A percentile compares a stretch with the other conserved stretches of the same genome.
Conservation (phyloP, 2,113 vertebrate species). For the Gallinago jamesoni region DNA sequence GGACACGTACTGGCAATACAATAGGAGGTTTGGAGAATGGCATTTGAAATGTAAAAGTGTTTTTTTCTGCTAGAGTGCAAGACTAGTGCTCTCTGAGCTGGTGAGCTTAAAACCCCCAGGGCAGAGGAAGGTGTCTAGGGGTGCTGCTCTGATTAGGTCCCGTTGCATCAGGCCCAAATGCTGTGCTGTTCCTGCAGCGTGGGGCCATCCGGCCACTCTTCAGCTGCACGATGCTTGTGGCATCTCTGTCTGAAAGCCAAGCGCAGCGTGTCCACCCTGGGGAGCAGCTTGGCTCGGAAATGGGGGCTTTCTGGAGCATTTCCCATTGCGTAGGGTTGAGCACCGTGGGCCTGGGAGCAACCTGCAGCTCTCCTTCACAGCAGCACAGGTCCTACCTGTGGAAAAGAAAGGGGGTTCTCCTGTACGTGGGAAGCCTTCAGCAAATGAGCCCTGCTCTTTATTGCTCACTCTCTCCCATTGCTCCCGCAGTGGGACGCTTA, state of each 20-base stretch:
- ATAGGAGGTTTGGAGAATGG: background rate
- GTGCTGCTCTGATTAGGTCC: background rate
- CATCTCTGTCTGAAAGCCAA: background rate
- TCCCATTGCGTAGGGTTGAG: background rate
- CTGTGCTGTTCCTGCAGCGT: background rate
- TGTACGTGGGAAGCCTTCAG: fast-evolving
- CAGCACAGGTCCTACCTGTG: background rate
- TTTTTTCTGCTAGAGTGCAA: background rate
- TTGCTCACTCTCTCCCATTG: background rate
- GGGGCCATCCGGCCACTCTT: background rate
- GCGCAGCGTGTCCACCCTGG: fast-evolving
- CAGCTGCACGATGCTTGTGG: fast-evolving
- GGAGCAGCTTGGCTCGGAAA: background rate
- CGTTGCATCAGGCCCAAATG: background rate
- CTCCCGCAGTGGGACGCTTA: slow-evolving; percentile 66
- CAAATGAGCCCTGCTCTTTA: background rate
- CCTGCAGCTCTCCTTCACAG: background rate
- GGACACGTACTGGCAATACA: too few relatives aligned
- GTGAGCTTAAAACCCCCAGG: background rate
- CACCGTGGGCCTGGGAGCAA: fast-evolving
- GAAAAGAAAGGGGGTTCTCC: background rate
- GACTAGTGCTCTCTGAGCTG: background rate
- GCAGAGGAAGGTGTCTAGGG: background rate
- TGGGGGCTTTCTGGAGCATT: fast-evolving
- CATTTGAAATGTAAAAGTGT: background rate